A percentile compares a stretch with the other conserved stretches of the same genome.
Evolutionary conservation across 2,888 invertebrate genomes (phyloP).

Genomic region (Drosophila lacicola): DNA sequence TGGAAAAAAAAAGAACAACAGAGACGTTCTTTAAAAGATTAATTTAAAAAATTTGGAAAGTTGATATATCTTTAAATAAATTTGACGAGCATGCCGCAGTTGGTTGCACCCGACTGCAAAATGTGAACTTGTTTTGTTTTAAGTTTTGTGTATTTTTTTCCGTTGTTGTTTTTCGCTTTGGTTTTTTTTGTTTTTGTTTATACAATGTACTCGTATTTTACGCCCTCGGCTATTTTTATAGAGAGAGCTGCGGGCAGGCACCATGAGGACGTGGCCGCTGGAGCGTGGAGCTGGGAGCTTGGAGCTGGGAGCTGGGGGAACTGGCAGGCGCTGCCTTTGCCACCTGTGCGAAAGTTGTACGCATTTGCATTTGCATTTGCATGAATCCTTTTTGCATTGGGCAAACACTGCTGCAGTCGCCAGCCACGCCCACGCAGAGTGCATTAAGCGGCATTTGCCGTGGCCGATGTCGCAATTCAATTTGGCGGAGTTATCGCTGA

Average conservation of each 20-base stretch:
- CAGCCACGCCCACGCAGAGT: conserved; percentile 21
- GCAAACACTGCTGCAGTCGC: conserved; percentile 32
- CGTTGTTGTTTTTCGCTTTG: neutral
- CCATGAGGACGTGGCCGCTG: conserved; percentile 10
- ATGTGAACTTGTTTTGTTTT: conserved; percentile 11
- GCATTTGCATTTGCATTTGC: conserved; percentile 40
- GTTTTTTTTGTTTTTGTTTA: conserved; percentile 30
- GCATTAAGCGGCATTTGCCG: conserved; percentile 51
- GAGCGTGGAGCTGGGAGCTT: neutral
- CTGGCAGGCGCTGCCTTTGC: neutral
- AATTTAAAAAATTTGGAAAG: too few species aligned
- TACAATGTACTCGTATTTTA: conserved; percentile 20
- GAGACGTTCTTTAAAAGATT: too few species aligned
- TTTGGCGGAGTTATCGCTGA: conserved; percentile 49
- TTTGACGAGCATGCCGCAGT: too few species aligned
- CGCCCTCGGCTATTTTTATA: conserved; percentile 37
- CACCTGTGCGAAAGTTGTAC: conserved; percentile 17
- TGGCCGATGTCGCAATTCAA: conserved; percentile 47
- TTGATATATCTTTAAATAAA: too few species aligned
- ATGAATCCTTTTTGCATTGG: conserved; percentile 18
- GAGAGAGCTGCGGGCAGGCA: conserved; percentile 11
- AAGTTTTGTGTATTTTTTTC: neutral
- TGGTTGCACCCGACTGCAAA: too few species aligned
- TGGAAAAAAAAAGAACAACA: too few species aligned
- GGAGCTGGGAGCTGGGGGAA: conserved; percentile 2